These are phyloP conservation scores for Coreoperca whiteheadi DNA, from an alignment of 2,113 vertebrate genomes.

Conservation along the genomic window DNA sequence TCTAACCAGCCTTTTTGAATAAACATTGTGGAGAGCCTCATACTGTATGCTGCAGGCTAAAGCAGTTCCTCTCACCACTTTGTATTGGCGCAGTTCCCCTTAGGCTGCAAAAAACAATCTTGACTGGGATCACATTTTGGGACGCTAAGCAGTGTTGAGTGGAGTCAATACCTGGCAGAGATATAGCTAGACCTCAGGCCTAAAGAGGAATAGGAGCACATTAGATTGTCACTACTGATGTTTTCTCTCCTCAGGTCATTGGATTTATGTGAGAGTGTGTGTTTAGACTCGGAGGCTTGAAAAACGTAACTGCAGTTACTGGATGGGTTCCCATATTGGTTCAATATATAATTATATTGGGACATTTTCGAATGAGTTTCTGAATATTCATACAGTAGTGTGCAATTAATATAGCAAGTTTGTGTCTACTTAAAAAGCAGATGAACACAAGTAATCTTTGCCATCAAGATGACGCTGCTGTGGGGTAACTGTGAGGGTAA, in stretches of 20 bases:
- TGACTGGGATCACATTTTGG: conserved; percentile 70
- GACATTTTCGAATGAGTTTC: not conserved
- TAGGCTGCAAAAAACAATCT: conserved; percentile 72
- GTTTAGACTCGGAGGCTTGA: conserved; percentile 48
- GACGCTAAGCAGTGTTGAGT: conserved; percentile 76
- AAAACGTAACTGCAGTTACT: not conserved
- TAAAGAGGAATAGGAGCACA: conserved; percentile 66
- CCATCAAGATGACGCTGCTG: not conserved
- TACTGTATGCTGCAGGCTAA: conserved; percentile 34
- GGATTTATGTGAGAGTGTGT: conserved; percentile 39
- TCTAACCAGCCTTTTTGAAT: conserved; percentile 18
- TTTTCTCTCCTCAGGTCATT: conserved; percentile 64
- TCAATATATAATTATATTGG: too few relatives aligned
- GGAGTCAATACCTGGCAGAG: conserved; percentile 78
- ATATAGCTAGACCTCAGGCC: conserved; percentile 57
- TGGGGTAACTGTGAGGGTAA: not conserved
- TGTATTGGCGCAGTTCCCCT: conserved; percentile 52
- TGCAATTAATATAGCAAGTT: not conserved
- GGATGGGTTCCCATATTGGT: not conserved
- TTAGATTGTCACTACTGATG: conserved; percentile 68
- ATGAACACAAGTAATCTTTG: not conserved
- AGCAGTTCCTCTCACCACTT: conserved; percentile 44
- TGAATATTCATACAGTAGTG: not conserved
- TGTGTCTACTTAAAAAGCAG: not conserved
- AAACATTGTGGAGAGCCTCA: conserved; percentile 14